These are phyloP conservation scores for Alviniconcha strummeri DNA, from an alignment of 2,888 invertebrate genomes.

Conservation along the genomic window DNA sequence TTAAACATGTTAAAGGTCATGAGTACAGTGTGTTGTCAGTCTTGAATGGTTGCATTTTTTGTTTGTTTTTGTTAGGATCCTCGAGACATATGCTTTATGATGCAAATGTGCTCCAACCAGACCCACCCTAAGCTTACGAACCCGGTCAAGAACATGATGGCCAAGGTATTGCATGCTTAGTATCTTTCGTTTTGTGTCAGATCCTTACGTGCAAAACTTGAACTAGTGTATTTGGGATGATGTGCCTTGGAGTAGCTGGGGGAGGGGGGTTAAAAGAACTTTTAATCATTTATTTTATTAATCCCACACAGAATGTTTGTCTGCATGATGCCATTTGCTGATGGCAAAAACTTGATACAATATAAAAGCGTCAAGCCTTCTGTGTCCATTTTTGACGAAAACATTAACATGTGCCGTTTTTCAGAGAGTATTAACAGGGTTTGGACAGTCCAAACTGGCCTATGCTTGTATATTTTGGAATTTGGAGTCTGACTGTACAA, in stretches of 20 bases:
- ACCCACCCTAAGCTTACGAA: neutral
- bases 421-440: neutral
- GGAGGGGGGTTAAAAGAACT: no score
- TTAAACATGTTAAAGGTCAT: no score
- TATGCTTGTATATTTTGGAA: neutral
- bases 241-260: neutral
- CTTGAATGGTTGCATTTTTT: neutral
- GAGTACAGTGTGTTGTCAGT: no score
- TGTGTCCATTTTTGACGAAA: neutral
- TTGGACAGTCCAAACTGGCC: neutral
- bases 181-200: neutral
- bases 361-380: neutral
- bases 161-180: neutral
- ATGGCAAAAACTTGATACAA: neutral
- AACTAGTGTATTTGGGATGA: neutral
- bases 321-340: neutral
- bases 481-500: neutral
- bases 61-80: constrained; percentile 12
- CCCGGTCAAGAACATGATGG: neutral
- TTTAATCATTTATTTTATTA: neutral
- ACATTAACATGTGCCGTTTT: no score
- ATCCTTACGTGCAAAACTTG: neutral
- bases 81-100: neutral
- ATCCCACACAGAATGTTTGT: neutral
- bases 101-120: constrained; percentile 12